Evolutionary conservation across 1,140 invertebrate genomes (phyloP).

Genomic region (Phymastichus coffea): DNA sequence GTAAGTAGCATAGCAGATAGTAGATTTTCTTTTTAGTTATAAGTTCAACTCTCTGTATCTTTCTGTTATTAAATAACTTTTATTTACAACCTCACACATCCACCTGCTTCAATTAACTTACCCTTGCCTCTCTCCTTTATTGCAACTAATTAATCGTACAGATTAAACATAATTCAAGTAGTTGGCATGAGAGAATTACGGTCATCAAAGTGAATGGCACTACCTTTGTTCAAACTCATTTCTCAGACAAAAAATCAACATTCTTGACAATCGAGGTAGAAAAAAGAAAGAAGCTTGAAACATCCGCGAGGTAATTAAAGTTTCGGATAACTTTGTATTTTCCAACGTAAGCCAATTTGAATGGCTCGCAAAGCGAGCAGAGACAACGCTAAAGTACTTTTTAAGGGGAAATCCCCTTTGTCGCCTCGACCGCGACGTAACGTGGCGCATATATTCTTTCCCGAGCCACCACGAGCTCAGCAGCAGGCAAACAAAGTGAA

Average conservation of each 20-base stretch:
- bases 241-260: constrained; percentile 3
- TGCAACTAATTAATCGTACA: too few relatives aligned
- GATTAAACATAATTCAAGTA: too few relatives aligned
- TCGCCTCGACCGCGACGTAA: not conserved
- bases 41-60: too few relatives aligned
- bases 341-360: constrained; percentile 1
- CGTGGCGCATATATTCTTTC: not conserved
- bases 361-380: not conserved
- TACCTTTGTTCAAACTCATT: too few relatives aligned
- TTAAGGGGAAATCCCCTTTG: not conserved
- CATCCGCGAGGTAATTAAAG: constrained; percentile 13
- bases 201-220: too few relatives aligned
- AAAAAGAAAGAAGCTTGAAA: not conserved
- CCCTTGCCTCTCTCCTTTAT: too few relatives aligned
- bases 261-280: not conserved
- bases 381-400: constrained; percentile 18
- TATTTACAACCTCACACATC: too few relatives aligned
- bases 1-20: too few relatives aligned
- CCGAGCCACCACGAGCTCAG: not conserved
- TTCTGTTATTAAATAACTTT: too few relatives aligned
- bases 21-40: too few relatives aligned
- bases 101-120: too few relatives aligned
- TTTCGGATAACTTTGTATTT: not conserved
- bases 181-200: not conserved
- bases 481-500: not conserved